Base-by-base conservation (phyloP, 2,113 vertebrate genomes). In the Austrofundulus limnaeus region DNA sequence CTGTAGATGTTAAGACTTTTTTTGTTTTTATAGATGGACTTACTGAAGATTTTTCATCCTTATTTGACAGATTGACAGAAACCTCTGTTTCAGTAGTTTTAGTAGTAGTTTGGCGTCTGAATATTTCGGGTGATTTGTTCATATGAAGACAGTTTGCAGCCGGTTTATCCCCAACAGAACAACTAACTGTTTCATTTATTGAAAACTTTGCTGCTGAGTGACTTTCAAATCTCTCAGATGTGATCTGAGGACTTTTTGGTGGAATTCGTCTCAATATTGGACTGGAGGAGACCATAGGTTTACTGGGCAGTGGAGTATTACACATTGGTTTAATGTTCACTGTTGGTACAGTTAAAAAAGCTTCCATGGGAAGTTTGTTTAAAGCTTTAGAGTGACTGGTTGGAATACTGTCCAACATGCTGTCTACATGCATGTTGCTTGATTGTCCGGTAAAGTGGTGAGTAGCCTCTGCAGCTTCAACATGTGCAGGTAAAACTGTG, bases 161-260 rank as follows among this genome's bases (percentile, higher is more conserved):
- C n/a, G 38, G 45, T 77, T 75, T 63, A 20, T 9, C 23, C 19
- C 64, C 63, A 73, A 21, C 3, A 21, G 54, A 48, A 15, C 14
- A 54, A 69, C 16, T 58, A 61, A 20, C 5, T 16, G 21, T 49
- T 65, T 38, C 9, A 63, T 70, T 55, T 0, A 24, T 21, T 0
- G 25, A 6, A 38, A 39, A 13, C 5, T 67, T 81, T 45, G 31
- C 19, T 53, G 21, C 16, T 21, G 69, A 19, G 54, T 2, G 59
- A 56, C 34, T 60, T 14, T 71, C 51, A 19, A 45, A 25, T 61
- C 54, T 65, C 11, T 78, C 50, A 56, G 21, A 55, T 61, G 60
- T 75, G 11, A 80, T 58, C 54, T 19, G 50, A 53, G 80, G 66
- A 51, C 68, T 83, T 65, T 68, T 78, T 53, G 58, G 71, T 60